phyloP scores from a whole-genome alignment of 2,113 vertebrate species.

The Aspidoscelis tigris region DNA sequence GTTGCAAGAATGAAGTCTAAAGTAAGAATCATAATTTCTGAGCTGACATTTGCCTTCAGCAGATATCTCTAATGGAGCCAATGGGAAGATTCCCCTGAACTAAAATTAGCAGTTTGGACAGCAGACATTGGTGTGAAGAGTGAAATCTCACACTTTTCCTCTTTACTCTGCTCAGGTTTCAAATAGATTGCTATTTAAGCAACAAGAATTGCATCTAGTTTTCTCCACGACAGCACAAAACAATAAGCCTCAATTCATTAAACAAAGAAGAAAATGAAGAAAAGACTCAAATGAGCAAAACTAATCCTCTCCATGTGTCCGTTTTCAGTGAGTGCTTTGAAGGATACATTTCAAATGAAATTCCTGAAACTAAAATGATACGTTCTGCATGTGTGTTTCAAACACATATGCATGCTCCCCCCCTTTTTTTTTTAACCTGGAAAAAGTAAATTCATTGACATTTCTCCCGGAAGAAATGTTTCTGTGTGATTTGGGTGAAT shows the following conservation, averaged over 20 bases:
- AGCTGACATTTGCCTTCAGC: background rate
- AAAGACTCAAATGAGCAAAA: background rate
- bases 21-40: background rate
- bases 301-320: background rate
- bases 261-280: background rate
- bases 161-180: background rate
- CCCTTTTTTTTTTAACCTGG: background rate
- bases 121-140: background rate
- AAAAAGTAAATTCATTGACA: background rate
- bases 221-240: background rate
- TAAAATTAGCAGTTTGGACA: background rate
- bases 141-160: too few relatives aligned
- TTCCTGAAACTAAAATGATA: conserved; percentile 7
- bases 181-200: background rate
- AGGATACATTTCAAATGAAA: conserved; percentile 6
- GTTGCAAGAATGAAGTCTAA: background rate
- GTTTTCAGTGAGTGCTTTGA: background rate
- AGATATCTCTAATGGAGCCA: background rate
- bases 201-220: background rate
- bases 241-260: background rate
- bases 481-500: background rate
- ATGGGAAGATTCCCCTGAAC: background rate
- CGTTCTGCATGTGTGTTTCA: background rate
- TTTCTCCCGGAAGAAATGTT: background rate
- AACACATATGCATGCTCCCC: background rate